Evolutionary conservation across 1,140 invertebrate species (phyloP).

Genomic region (Frieseomelitta varia): DNA sequence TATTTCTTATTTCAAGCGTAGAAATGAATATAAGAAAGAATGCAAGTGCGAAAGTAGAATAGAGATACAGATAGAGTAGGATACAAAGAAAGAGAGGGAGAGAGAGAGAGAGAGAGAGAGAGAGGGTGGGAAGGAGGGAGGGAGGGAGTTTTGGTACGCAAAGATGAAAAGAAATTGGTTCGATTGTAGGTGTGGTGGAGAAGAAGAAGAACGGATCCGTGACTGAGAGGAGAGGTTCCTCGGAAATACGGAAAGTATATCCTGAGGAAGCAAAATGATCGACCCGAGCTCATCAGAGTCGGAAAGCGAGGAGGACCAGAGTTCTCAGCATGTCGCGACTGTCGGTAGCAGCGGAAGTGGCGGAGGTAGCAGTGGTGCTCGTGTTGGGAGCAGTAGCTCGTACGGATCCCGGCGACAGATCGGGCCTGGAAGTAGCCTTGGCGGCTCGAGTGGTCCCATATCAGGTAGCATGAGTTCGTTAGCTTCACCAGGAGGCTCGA

Average conservation of each 20-base stretch:
- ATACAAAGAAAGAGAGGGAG: no score
- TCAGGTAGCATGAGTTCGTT: constrained; percentile 63
- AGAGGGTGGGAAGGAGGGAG: no score
- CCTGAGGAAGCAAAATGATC: constrained; percentile 85
- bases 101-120: no score
- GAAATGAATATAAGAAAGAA: not conserved
- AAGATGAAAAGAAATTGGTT: not conserved
- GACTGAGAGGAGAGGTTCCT: constrained; percentile 47
- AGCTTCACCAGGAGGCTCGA: constrained; percentile 79
- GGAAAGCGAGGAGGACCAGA: constrained; percentile 92
- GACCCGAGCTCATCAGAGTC: constrained; percentile 95
- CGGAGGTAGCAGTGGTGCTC: constrained; percentile 69
- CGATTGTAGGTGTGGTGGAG: not conserved
- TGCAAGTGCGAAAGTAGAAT: not conserved
- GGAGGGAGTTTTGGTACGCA: no score
- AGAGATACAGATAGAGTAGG: constrained; percentile 1
- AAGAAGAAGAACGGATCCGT: constrained; percentile 49
- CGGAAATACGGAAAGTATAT: constrained; percentile 29
- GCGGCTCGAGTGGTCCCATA: constrained; percentile 60
- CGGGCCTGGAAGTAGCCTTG: constrained; percentile 65
- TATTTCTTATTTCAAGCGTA: not conserved
- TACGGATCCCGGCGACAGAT: constrained; percentile 78
- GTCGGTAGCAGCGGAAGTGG: constrained; percentile 71
- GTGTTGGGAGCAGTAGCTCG: constrained; percentile 77
- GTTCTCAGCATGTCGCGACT: constrained; percentile 79